A percentile compares a stretch with the other conserved stretches of the same genome.
These are phyloP conservation scores for Rallus limicola DNA, from an alignment of 2,113 vertebrate genomes.

Conservation along the genomic window DNA sequence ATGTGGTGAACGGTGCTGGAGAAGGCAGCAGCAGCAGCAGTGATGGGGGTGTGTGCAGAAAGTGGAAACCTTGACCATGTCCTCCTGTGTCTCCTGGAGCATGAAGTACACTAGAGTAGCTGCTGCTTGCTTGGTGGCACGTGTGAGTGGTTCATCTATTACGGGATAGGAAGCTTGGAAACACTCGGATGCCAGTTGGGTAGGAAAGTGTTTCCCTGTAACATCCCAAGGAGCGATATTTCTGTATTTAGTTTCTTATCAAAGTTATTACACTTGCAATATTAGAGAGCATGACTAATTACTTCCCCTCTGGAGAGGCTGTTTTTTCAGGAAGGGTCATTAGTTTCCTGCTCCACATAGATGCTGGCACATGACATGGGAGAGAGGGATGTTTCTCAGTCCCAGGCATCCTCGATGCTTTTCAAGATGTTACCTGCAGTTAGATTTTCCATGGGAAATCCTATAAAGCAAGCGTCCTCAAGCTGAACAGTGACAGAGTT, in stretches of 20 bases:
- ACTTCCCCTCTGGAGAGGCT: conserved; percentile 29
- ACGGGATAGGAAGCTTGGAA: not conserved
- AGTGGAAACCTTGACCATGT: not conserved
- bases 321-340: conserved; percentile 40
- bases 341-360: not conserved
- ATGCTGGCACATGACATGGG: not conserved
- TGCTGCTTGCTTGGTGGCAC: not conserved
- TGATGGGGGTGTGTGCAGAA: not conserved
- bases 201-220: too few relatives aligned
- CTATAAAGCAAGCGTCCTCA: not conserved
- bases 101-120: not conserved
- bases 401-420: not conserved
- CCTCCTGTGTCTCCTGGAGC: not conserved
- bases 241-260: conserved; percentile 12
- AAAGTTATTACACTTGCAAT: conserved; percentile 19
- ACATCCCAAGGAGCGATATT: not conserved
- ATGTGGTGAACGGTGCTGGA: rapidly evolving
- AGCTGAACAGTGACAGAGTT: not conserved
- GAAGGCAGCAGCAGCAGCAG: conserved; percentile 16
- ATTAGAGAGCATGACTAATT: conserved; percentile 46
- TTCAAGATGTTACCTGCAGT: not conserved
- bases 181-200: not conserved
- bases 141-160: conserved; percentile 25
- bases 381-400: not conserved
- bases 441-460: not conserved